Percentiles rank a stretch among this genome's conserved stretches.
Conservation (phyloP, 2,888 invertebrate species). For the Thera obeliscata region DNA sequence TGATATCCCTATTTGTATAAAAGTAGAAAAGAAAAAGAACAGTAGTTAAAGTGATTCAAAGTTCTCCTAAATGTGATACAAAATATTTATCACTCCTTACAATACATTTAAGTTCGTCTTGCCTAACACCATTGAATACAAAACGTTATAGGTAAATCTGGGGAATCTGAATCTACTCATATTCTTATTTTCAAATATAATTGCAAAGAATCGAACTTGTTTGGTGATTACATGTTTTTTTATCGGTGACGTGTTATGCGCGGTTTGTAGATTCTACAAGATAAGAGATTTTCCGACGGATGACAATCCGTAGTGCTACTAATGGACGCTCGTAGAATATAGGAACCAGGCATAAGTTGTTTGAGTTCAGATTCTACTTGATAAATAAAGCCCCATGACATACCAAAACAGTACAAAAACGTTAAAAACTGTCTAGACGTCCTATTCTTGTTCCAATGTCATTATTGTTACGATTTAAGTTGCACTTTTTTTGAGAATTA, state of each 20-base stretch:
- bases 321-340: not conserved
- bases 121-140: slow-evolving; percentile 16
- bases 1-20: not conserved
- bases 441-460: slow-evolving; percentile 31
- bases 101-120: slow-evolving; percentile 36
- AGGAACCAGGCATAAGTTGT: not conserved
- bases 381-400: slow-evolving; percentile 14
- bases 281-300: not conserved
- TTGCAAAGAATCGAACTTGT: slow-evolving; percentile 13
- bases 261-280: not conserved
- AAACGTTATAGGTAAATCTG: slow-evolving; percentile 3
- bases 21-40: not conserved
- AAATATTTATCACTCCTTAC: slow-evolving; percentile 37
- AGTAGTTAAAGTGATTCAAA: slow-evolving; percentile 19
- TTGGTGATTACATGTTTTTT: not conserved
- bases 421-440: slow-evolving; percentile 28
- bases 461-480: slow-evolving; percentile 36
- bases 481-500: slow-evolving; percentile 34
- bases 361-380: slow-evolving; percentile 10
- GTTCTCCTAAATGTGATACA: slow-evolving; percentile 35
- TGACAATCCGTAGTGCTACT: not conserved
- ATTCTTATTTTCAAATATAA: slow-evolving; percentile 19
- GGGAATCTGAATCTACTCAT: slow-evolving; percentile 2
- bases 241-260: not conserved
- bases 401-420: slow-evolving; percentile 22